Evolutionary conservation across 2,113 vertebrate genomes (phyloP).

Genomic region (Melanostigma gelatinosum): DNA sequence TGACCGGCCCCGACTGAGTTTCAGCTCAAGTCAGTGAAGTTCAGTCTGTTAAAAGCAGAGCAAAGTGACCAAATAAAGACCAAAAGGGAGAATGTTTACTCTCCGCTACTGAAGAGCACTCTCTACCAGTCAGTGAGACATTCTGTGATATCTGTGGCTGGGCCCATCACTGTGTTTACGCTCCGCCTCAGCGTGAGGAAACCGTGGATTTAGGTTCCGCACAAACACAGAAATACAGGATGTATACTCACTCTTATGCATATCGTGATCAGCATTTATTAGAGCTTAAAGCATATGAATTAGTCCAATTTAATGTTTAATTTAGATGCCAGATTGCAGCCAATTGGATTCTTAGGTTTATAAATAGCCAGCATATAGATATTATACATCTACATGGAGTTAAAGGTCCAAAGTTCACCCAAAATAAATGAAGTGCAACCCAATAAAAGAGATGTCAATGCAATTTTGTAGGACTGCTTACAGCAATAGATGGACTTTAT

Average conservation of each 20-base stretch:
- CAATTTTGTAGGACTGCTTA: background rate
- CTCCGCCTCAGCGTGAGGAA: slow-evolving; percentile 64
- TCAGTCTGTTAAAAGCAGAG: slow-evolving; percentile 60
- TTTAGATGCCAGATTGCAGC: background rate
- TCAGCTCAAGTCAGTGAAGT: slow-evolving; percentile 38
- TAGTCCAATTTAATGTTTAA: background rate
- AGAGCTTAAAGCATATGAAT: slow-evolving; percentile 3
- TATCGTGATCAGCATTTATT: slow-evolving; percentile 33
- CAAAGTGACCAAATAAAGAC: slow-evolving; percentile 80
- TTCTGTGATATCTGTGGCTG: slow-evolving; percentile 70
- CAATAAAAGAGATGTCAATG: background rate
- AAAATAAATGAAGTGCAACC: background rate
- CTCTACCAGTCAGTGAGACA: slow-evolving; percentile 62
- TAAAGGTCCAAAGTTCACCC: background rate
- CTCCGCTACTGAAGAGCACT: slow-evolving; percentile 43
- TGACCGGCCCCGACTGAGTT: background rate
- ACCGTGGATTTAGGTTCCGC: slow-evolving; percentile 62
- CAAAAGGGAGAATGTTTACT: slow-evolving; percentile 73
- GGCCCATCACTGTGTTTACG: slow-evolving; percentile 67
- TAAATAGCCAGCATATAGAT: background rate
- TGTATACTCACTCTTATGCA: slow-evolving; percentile 52
- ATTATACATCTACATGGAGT: no score
- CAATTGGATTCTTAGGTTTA: background rate
- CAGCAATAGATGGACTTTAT: background rate
- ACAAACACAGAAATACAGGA: slow-evolving; percentile 68